phyloP scores from a whole-genome alignment of 2,797 vertebrate species.

The Notolepis coatsorum region DNA sequence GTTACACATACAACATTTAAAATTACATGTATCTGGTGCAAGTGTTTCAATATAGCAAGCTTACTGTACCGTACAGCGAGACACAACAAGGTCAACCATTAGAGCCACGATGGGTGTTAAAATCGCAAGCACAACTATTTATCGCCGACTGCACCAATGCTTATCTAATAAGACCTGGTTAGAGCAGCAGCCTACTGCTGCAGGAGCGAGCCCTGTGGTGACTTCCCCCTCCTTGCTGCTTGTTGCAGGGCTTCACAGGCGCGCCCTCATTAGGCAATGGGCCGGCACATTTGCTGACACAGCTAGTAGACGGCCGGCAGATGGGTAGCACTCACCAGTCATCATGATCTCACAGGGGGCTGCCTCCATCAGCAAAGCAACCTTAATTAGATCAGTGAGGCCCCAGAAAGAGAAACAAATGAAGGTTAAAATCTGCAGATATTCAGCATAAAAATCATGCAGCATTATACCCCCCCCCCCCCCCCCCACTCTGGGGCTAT shows the following conservation, averaged over 20 bases:
- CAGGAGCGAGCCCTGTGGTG: conserved; percentile 8
- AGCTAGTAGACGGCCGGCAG: conserved; percentile 40
- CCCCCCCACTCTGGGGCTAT: no score
- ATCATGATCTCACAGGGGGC: conserved; percentile 44
- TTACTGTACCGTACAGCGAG: not conserved
- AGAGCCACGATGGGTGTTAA: not conserved
- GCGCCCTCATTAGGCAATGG: conserved; percentile 16
- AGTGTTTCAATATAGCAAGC: not conserved
- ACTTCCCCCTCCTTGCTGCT: conserved; percentile 7
- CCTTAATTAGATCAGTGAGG: conserved; percentile 37
- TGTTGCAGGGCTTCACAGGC: conserved; percentile 1
- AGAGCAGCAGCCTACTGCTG: not conserved
- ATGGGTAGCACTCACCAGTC: conserved; percentile 38
- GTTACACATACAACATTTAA: not conserved
- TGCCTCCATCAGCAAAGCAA: conserved; percentile 24
- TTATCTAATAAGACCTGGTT: not conserved
- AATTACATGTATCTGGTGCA: not conserved
- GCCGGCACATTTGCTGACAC: conserved; percentile 40
- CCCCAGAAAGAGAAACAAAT: conserved; percentile 20
- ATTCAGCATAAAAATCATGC: no score
- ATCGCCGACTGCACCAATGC: not conserved
- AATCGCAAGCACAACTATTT: not conserved
- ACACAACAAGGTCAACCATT: not conserved
- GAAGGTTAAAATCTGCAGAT: conserved; percentile 23
- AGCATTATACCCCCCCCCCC: no score